These are phyloP conservation scores for Haplochromis burtoni DNA, from an alignment of 2,113 vertebrate species.

Conservation along the genomic window DNA sequence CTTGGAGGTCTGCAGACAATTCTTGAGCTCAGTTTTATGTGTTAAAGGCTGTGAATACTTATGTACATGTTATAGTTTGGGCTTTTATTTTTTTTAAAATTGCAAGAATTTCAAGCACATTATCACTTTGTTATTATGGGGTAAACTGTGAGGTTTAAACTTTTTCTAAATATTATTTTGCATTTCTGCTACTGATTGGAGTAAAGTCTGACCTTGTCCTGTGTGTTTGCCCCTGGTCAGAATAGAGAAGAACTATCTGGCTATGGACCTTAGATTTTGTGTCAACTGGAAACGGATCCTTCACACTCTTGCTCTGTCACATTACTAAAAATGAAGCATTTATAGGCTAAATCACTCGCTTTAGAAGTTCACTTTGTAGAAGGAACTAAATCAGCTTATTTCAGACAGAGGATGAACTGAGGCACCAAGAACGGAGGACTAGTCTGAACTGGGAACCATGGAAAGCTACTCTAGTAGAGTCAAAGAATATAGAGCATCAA, in stretches of 20 bases:
- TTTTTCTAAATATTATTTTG: not conserved
- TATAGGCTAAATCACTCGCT: not conserved
- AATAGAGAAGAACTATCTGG: not conserved
- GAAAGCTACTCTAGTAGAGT: not conserved
- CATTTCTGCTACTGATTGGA: not conserved
- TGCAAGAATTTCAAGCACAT: not conserved
- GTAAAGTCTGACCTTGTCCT: not conserved
- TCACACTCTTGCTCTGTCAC: not conserved
- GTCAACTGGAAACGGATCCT: fast-evolving
- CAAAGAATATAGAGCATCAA: not conserved
- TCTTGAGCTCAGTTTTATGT: not conserved
- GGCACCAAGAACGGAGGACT: not conserved
- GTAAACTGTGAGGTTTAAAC: not conserved
- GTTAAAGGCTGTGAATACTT: not conserved
- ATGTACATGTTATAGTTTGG: not conserved
- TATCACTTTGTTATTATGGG: not conserved
- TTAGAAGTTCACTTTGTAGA: not conserved
- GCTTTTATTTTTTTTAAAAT: not conserved
- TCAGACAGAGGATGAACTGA: not conserved
- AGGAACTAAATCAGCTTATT: not conserved
- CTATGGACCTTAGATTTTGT: not conserved
- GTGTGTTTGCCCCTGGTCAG: not conserved
- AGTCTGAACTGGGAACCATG: not conserved
- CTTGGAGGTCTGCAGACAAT: not conserved
- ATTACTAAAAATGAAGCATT: not conserved